Evolutionary conservation across 2,113 vertebrate genomes (phyloP).

Genomic region (Istiophorus platypterus): DNA sequence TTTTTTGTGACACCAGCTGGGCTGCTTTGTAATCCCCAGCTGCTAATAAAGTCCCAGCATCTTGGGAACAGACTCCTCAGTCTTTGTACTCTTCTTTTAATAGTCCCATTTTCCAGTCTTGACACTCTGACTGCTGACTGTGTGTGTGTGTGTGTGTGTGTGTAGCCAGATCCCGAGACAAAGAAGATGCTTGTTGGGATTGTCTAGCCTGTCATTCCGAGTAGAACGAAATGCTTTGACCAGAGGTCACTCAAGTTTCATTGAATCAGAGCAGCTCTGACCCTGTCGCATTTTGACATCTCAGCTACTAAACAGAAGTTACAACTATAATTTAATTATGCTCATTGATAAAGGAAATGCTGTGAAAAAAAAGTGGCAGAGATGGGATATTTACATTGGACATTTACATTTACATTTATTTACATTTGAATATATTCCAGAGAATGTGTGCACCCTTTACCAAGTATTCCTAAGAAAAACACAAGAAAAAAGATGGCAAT

Average conservation of each 20-base stretch:
- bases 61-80: neutral
- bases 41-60: conserved; percentile 21
- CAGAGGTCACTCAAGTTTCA: conserved; percentile 59
- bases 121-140: conserved; percentile 14
- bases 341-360: conserved; percentile 47
- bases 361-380: conserved; percentile 10
- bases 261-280: conserved; percentile 60
- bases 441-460: conserved; percentile 9
- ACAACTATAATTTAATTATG: conserved; percentile 72
- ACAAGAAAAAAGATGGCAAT: neutral
- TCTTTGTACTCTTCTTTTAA: conserved; percentile 17
- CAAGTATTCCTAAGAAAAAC: neutral
- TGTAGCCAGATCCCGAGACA: conserved; percentile 37
- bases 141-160: conserved; percentile 10
- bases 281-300: conserved; percentile 61
- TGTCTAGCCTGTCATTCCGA: conserved; percentile 34
- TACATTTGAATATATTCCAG: conserved; percentile 25
- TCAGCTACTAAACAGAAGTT: conserved; percentile 55
- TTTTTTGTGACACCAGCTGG: conserved; percentile 18
- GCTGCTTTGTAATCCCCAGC: conserved; percentile 26
- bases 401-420: too few relatives aligned
- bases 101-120: conserved; percentile 10
- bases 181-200: conserved; percentile 58
- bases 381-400: conserved; percentile 10
- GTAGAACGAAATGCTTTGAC: conserved; percentile 59